A percentile compares a stretch with the other conserved stretches of the same genome.
phyloP scores from a whole-genome alignment of 1,140 invertebrate species.

The Caenorhabditis briggsae region DNA sequence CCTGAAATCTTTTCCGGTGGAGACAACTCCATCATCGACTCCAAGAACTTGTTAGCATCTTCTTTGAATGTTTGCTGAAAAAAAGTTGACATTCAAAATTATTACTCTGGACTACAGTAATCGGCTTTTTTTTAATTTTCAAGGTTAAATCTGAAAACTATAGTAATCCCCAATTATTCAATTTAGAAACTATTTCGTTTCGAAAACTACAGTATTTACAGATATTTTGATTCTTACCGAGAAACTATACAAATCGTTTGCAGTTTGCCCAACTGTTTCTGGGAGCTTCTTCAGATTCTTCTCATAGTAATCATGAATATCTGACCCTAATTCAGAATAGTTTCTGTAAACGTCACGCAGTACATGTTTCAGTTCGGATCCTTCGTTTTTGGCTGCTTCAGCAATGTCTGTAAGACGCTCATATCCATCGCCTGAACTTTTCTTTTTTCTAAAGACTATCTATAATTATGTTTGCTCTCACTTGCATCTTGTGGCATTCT shows the following conservation, averaged over 20 bases:
- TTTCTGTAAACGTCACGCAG: conserved; percentile 10
- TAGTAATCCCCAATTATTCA: background rate
- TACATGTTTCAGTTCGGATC: background rate
- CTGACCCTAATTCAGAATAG: background rate
- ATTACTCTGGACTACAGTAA: too few species aligned
- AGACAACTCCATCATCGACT: background rate
- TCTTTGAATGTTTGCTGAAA: conserved; percentile 23
- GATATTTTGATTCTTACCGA: background rate
- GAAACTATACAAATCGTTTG: background rate
- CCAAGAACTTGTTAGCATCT: background rate
- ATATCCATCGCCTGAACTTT: conserved; percentile 15
- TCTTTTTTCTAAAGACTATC: too few species aligned
- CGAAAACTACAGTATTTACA: too few species aligned
- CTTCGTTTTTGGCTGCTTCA: conserved; percentile 17
- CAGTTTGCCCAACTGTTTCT: background rate
- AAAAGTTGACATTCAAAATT: too few species aligned
- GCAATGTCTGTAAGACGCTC: conserved; percentile 22
- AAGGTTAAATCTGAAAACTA: too few species aligned
- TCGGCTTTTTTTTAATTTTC: too few species aligned
- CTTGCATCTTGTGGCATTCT: conserved; percentile 6
- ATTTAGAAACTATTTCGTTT: background rate
- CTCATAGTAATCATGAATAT: background rate
- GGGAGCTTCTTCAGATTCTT: conserved; percentile 15
- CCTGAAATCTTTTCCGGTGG: background rate
- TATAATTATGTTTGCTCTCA: too few species aligned